Evolutionary conservation across 2,888 invertebrate species (phyloP), one percentile per base, ranked within the genome.

Genomic region (Drosophila kanekoi): DNA sequence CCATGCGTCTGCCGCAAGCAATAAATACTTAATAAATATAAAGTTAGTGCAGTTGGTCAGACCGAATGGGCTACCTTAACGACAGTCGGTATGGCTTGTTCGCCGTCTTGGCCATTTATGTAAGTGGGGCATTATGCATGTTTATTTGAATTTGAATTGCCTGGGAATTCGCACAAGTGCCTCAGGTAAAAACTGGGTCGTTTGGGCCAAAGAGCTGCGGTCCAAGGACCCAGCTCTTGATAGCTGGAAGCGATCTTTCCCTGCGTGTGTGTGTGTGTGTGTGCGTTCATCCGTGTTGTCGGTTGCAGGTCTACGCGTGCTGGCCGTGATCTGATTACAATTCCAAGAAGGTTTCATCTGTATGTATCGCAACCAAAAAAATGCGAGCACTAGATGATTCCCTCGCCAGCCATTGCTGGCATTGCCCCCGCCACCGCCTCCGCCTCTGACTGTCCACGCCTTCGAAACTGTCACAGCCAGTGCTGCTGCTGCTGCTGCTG

Each of bases 241-340:
- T 40, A 3, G 32, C 14, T 9, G 6, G 20, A 10, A 44, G 10
- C 28, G 65, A 68, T 48, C 58, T 38, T 33, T 14, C n/a, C 10
- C 13, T 44, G 44, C 6, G n/a, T n/a, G 44, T 43, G 47, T 33
- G n/a, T n/a, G 44, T 43, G 47, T 33, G 49, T 66, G 57, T 28
- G n/a, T 38, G 44, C 9, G 13, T 20, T 23, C n/a, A 37, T 44
- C 18, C 43, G 13, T 40, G 14, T 52, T 52, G 45, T 14, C 13
- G 40, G 6, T 5, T 51, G 66, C 47, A 40, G 37, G 61, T 40
- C 44, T 35, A 32, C 44, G 23, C 32, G n/a, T 59, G 64, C 59
- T 72, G 80, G 66, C 84, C 85, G 63, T 84, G 84, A 82, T 81
- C 85, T 72, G 75, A 85, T 82, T 85, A 71, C 48, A 61, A 79